Evolutionary conservation across 2,113 vertebrate genomes (phyloP).

Genomic region (Phyllostomus discolor): DNA sequence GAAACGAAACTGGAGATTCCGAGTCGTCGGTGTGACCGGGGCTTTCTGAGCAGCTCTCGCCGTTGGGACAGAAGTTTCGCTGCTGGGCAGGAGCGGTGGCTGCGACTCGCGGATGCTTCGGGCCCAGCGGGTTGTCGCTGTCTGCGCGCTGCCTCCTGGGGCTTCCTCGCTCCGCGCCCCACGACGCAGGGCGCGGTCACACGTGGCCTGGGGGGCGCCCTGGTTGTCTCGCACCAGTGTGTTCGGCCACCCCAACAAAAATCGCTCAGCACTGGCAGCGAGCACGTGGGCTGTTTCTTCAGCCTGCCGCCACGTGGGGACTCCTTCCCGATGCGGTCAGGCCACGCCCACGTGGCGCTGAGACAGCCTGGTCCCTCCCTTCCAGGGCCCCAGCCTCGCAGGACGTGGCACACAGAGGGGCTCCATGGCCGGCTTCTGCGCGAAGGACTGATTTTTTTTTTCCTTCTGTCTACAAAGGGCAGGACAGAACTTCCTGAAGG

Average conservation of each 20-base stretch:
- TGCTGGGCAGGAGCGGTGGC: background rate
- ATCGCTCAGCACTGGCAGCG: background rate
- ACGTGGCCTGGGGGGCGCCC: too few species aligned
- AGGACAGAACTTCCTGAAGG: background rate
- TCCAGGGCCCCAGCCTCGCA: background rate
- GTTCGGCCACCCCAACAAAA: background rate
- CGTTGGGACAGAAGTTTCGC: background rate
- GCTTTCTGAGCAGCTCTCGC: background rate
- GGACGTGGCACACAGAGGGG: background rate
- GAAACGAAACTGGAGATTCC: background rate
- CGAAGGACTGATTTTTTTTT: background rate
- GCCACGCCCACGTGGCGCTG: rapidly evolving
- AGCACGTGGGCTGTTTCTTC: background rate
- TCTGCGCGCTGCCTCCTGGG: rapidly evolving
- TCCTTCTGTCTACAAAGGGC: background rate
- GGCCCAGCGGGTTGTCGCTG: background rate
- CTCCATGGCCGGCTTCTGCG: background rate
- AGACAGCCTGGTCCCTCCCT: background rate
- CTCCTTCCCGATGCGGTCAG: background rate
- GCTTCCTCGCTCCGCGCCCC: background rate
- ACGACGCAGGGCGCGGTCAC: background rate
- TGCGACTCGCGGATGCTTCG: background rate
- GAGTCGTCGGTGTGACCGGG: rapidly evolving
- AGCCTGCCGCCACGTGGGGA: background rate
- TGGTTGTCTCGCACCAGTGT: background rate